Evolutionary conservation across 2,113 vertebrate genomes (phyloP).

Genomic region (Eudyptes chrysolophus): DNA sequence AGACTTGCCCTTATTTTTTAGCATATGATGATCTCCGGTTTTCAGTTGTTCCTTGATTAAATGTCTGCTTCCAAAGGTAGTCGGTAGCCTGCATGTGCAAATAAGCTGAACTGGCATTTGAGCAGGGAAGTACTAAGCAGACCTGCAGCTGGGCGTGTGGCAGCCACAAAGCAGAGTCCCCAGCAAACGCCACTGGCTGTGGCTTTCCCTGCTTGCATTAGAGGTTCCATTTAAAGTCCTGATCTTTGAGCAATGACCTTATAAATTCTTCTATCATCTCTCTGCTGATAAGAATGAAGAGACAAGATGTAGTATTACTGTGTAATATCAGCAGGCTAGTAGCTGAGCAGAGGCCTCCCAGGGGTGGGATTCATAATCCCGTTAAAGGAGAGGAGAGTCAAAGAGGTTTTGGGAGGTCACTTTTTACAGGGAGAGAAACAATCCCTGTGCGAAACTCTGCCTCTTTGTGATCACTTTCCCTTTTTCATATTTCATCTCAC

Average conservation of each 20-base stretch:
- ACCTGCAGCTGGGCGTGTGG: background rate
- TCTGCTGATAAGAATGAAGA: background rate
- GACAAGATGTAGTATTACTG: background rate
- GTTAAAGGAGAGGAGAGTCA: background rate
- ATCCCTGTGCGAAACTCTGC: background rate
- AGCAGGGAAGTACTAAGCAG: background rate
- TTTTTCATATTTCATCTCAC: background rate
- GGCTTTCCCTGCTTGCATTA: background rate
- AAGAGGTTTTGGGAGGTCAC: constrained; percentile 25
- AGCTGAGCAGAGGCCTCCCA: constrained; percentile 11
- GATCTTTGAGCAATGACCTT: background rate
- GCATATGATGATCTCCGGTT: background rate
- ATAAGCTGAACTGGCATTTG: background rate
- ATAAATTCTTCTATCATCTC: background rate
- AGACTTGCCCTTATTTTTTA: background rate
- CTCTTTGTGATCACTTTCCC: background rate
- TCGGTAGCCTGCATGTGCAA: background rate
- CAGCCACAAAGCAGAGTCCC: background rate
- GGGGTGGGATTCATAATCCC: constrained; percentile 4
- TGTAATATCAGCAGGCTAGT: background rate
- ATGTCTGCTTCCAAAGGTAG: background rate
- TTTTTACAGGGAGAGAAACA: background rate
- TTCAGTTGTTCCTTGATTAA: background rate
- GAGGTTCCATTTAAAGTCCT: background rate
- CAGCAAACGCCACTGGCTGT: background rate